Evolutionary conservation across 2,888 invertebrate species (phyloP), one percentile per base, ranked within the genome.

Genomic region (Hyalella azteca): DNA sequence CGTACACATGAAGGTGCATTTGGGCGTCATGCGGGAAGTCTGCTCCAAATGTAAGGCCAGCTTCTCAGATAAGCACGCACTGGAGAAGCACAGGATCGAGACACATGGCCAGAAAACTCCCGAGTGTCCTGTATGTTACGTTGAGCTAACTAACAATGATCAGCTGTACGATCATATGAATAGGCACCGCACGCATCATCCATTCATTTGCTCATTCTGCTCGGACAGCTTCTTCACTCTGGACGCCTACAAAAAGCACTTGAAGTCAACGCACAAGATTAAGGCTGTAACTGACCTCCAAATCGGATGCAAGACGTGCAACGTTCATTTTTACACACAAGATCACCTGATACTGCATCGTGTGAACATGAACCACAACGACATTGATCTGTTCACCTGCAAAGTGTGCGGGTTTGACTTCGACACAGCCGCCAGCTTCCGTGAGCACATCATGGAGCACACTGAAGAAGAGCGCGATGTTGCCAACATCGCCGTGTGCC

Each of bases 141-240:
- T 81, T 5, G 80, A 80, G 22, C 81, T 83, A 29, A 81, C 81
- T 2, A 81, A 81, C 11, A 81, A 79, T 79, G 83, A 83, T 54
- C 81, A 83, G 73, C 78, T 83, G 41, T 83, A 79, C 73, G 83
- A 83, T 60, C 83, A 83, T 41, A 83, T 83, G 83, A 83, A 83
- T 59, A 78, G 78, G 15, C 83, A 83, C 49, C 78, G 83, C 32
- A 49, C 73, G 19, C 81, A 80, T 36, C 79, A 77, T 26, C 83
- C 83, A n/a, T 83, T 80, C 78, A 79, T 78, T 32, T 83, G 83
- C 73, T 75, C 81, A 59, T 78, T 48, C 73, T 83, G 83, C 50
- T 40, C 50, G 15, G 77, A 77, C 36, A 80, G 78, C 26, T 59
- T 83, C 15, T 80, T 78, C 29, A 83, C 81, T 45, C 81, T 81